These are phyloP conservation scores for Cepaea nemoralis DNA, from an alignment of 1,140 invertebrate species.

Conservation along the genomic window DNA sequence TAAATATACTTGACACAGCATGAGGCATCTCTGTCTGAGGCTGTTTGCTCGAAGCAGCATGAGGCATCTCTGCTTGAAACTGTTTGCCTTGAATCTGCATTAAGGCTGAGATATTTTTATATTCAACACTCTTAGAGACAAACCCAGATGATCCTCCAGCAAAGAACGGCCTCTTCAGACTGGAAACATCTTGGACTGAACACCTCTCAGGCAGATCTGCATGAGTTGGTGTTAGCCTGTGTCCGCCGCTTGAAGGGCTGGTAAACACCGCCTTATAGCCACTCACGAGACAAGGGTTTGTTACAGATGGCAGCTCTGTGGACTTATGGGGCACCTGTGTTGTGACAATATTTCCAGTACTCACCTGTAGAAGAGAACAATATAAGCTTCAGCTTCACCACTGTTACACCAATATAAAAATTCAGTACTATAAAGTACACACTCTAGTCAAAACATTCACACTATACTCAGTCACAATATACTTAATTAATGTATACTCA, in stretches of 20 bases:
- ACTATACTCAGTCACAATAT: no score
- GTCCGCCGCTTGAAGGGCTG: conserved; percentile 34
- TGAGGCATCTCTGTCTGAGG: neutral
- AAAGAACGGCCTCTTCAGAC: neutral
- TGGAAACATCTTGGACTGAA: neutral
- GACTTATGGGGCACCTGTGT: neutral
- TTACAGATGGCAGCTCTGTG: neutral
- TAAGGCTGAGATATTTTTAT: conserved; percentile 21
- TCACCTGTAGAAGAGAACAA: neutral
- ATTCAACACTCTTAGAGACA: neutral
- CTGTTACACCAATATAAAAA: no score
- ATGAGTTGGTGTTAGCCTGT: conserved; percentile 17
- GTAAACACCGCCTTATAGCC: conserved; percentile 37
- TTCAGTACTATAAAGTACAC: no score
- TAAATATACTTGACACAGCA: neutral
- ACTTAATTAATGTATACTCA: no score
- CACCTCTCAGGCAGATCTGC: neutral
- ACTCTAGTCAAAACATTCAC: no score
- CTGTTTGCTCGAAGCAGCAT: neutral
- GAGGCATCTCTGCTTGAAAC: neutral
- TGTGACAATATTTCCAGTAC: neutral
- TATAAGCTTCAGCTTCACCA: no score
- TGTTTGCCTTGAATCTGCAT: neutral
- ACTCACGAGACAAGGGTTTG: neutral
- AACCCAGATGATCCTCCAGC: neutral